Conservation (phyloP, 1,140 invertebrate genomes). For the Achroia grisella region DNA sequence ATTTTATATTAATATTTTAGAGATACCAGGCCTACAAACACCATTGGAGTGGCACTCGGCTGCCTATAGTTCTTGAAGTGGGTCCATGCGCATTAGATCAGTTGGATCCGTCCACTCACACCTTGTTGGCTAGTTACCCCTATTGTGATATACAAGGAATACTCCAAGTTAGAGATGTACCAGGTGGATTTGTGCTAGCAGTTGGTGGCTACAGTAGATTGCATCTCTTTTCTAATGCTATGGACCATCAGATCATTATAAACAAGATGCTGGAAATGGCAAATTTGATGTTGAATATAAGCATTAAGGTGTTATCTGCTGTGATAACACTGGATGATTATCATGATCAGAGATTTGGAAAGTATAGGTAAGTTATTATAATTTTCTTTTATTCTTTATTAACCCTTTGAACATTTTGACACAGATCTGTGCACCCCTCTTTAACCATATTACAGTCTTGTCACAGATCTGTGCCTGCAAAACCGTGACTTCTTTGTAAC, state of each 20-base stretch:
- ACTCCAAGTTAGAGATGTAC: conserved; percentile 79
- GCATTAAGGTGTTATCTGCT: conserved; percentile 87
- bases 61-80: conserved; percentile 92
- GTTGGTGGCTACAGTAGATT: conserved; percentile 90
- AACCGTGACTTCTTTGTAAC: no score
- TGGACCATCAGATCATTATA: conserved; percentile 89
- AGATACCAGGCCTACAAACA: conserved; percentile 94
- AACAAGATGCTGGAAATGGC: conserved; percentile 89
- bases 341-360: conserved; percentile 89
- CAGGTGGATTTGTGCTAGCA: conserved; percentile 90
- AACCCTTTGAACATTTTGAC: no score
- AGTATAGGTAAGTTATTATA: conserved; percentile 81
- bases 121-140: conserved; percentile 88
- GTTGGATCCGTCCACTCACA: conserved; percentile 88
- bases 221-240: conserved; percentile 89
- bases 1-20: conserved; percentile 77
- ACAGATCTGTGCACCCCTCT: no score
- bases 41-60: conserved; percentile 94
- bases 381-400: conserved; percentile 4
- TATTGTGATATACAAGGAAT: conserved; percentile 82
- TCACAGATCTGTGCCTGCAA: no score
- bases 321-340: conserved; percentile 91
- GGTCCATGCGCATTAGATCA: conserved; percentile 93
- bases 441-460: no score
- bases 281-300: conserved; percentile 84